Base-by-base conservation (phyloP, 2,797 vertebrate genomes). In the Diceros bicornis region DNA sequence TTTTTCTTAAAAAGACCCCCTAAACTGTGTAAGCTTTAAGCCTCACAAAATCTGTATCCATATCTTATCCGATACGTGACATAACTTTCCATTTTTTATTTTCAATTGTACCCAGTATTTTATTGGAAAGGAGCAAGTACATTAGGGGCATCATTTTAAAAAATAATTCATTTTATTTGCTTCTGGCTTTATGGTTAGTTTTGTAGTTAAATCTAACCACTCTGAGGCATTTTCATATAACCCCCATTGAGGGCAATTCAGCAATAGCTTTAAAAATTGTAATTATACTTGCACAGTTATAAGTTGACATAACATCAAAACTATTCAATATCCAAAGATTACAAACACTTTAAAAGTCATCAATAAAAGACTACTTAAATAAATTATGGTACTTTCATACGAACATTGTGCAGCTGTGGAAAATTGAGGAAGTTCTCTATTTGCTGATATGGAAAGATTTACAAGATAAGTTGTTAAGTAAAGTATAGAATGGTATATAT, bases 281-380 rank as follows among this genome's bases (percentile, higher is more conserved):
- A 78, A 94, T 82, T 72, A 50, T 84, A 85, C 17, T 95, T 94
- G 23, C 17, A 92, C 6, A 69, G 29, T 74, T 96, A 27, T 25
- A 89, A 37, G 29, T 69, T 62, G 71, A 0, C 29, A 11, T 69
- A 32, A 57, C 85, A 77, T 50, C 10, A 57, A 57, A 93, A 85
- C 55, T 69, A 23, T 77, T 89, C 11, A 64, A 61, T 47, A 86
- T 32, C 50, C 66, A 82, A 93, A 95, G 34, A 44, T 12, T 37
- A 44, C 41, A 96, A 94, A 86, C 1, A 91, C 13, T 32, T 16
- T 61, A 78, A 86, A 59, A 91, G 23, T 75, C 41, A 82, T 74
- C 94, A 97, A 79, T 68, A 83, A 95, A 71, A 92, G 34, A 44
- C 34, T 72, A 71, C 25, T 29, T 87, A 89, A 93, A 86, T 85